Evolutionary conservation across 2,797 vertebrate species (phyloP).

Genomic region (Smutsia temminckii): DNA sequence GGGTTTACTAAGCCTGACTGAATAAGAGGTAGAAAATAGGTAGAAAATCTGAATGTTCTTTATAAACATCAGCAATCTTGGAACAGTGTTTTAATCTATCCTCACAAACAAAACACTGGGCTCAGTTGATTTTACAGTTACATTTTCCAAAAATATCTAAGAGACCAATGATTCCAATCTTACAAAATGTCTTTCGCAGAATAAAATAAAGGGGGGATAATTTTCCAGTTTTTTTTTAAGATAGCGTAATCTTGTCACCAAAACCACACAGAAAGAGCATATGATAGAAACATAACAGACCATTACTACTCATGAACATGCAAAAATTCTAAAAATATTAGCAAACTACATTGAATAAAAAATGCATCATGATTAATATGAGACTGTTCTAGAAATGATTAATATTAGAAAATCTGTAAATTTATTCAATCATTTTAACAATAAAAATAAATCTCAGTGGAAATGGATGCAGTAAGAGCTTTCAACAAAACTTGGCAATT

Average conservation of each 20-base stretch:
- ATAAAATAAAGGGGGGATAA: background rate
- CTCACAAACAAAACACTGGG: background rate
- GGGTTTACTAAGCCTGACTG: background rate
- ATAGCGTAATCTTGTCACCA: background rate
- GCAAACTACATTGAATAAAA: background rate
- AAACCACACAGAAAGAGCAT: background rate
- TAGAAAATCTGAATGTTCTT: background rate
- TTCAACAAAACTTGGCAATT: background rate
- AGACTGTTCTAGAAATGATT: background rate
- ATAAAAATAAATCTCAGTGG: background rate
- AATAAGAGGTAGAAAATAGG: background rate
- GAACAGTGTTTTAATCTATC: background rate
- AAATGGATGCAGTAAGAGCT: background rate
- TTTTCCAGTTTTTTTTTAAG: background rate
- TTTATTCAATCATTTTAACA: background rate
- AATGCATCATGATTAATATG: background rate
- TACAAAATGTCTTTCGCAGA: background rate
- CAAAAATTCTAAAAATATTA: background rate
- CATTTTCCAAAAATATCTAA: background rate
- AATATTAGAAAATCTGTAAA: constrained; percentile 2
- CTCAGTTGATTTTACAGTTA: background rate
- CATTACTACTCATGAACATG: background rate
- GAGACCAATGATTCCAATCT: background rate
- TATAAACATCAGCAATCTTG: background rate
- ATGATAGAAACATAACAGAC: background rate